phyloP scores from a whole-genome alignment of 2,113 vertebrate genomes.

The Zosterops pallidus region DNA sequence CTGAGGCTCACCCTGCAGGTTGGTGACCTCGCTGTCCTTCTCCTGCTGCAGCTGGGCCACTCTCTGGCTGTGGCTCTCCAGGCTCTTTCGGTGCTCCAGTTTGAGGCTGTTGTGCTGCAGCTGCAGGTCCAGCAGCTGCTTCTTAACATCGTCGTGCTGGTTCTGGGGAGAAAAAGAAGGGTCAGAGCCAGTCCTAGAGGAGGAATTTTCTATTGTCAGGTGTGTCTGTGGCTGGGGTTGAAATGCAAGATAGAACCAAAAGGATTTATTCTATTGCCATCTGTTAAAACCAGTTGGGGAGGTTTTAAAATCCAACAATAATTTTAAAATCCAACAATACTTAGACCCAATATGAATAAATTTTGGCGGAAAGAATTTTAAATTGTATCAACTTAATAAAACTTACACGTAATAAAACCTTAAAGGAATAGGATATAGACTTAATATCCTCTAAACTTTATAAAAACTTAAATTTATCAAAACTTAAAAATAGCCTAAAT shows the following conservation, averaged over 20 bases:
- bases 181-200: not conserved
- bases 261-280: not conserved
- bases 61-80: conserved; percentile 64
- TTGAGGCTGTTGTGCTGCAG: conserved; percentile 71
- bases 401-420: too few relatives aligned
- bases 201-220: not conserved
- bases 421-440: too few relatives aligned
- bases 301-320: too few relatives aligned
- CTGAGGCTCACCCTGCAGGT: conserved; percentile 62
- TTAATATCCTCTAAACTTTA: too few relatives aligned
- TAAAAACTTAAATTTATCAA: too few relatives aligned
- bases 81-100: conserved; percentile 59
- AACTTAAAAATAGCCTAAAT: too few relatives aligned
- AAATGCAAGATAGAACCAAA: not conserved
- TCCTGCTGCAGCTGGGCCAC: conserved; percentile 62
- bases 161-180: conserved; percentile 13
- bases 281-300: not conserved
- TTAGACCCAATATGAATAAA: too few relatives aligned
- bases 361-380: too few relatives aligned
- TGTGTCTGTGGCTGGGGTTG: not conserved
- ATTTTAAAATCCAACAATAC: too few relatives aligned
- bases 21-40: conserved; percentile 55
- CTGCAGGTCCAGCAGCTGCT: conserved; percentile 72
- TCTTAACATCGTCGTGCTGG: conserved; percentile 74
- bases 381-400: too few relatives aligned